Evolutionary conservation across 92 coral and sea anemone species (phyloP).

Genomic region (Virgularia gustaviana): DNA sequence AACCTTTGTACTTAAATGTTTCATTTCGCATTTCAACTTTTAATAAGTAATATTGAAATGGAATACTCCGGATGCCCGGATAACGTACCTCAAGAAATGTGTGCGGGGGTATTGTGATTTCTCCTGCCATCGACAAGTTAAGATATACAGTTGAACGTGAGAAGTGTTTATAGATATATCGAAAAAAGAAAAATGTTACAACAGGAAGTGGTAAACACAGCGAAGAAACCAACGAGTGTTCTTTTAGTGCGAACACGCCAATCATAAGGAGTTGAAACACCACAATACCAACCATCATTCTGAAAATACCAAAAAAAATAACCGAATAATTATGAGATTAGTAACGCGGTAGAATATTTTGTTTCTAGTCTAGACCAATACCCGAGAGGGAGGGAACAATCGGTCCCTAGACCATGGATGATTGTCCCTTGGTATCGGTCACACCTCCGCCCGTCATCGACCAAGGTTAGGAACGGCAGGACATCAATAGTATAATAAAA

Average conservation of each 20-base stretch:
- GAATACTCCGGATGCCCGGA: too few relatives aligned
- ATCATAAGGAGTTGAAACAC: slow-evolving; percentile 80
- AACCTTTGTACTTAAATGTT: too few relatives aligned
- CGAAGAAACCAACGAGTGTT: slow-evolving; percentile 46
- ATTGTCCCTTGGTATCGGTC: too few relatives aligned
- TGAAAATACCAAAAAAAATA: slow-evolving; percentile 17
- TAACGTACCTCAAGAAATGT: slow-evolving; percentile 8
- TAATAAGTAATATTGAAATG: too few relatives aligned
- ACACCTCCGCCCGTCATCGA: too few relatives aligned
- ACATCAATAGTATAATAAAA: too few relatives aligned
- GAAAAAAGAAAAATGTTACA: slow-evolving; percentile 62
- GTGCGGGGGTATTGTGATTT: not conserved
- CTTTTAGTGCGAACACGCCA: slow-evolving; percentile 73
- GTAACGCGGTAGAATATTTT: too few relatives aligned
- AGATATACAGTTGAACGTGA: slow-evolving; percentile 15
- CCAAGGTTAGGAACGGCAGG: not conserved
- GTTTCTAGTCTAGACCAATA: too few relatives aligned
- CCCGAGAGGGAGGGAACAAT: too few relatives aligned
- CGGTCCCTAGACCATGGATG: too few relatives aligned
- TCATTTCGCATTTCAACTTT: too few relatives aligned
- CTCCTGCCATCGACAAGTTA: slow-evolving; percentile 11
- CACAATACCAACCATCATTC: slow-evolving; percentile 71
- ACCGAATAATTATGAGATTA: not conserved
- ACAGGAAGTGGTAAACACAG: slow-evolving; percentile 73
- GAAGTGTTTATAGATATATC: slow-evolving; percentile 63